Conservation (phyloP, 2,888 invertebrate genomes). For the Holacanthella duospinosa region DNA sequence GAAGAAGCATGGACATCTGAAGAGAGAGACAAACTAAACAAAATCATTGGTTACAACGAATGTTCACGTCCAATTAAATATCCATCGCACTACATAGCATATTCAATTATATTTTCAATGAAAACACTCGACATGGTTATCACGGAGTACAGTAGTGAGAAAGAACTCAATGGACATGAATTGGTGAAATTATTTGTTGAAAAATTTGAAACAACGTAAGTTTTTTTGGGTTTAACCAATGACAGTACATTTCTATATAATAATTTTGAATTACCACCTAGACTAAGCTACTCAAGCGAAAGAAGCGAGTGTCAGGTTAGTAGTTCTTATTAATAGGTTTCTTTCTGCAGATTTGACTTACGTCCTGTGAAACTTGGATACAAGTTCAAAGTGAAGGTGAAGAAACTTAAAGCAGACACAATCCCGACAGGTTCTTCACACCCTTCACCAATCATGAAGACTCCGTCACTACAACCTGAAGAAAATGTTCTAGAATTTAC, state of each 20-base stretch:
- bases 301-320: too few species aligned
- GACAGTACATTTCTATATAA: neutral
- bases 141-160: neutral
- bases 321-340: too few species aligned
- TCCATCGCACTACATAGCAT: neutral
- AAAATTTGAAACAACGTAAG: neutral
- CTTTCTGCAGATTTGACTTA: neutral
- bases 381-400: neutral
- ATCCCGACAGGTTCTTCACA: neutral
- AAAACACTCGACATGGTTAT: neutral
- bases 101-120: neutral
- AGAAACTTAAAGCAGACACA: neutral
- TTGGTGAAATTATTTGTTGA: neutral
- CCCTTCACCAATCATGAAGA: neutral
- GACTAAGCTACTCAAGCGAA: too few species aligned
- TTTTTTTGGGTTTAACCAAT: neutral
- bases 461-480: neutral
- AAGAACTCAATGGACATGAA: neutral
- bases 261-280: too few species aligned
- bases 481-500: neutral
- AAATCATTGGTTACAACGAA: neutral
- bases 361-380: neutral
- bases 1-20: neutral
- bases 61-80: neutral
- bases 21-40: neutral